phyloP scores from a whole-genome alignment of 2,888 invertebrate species.

The Sepioteuthis lessoniana region DNA sequence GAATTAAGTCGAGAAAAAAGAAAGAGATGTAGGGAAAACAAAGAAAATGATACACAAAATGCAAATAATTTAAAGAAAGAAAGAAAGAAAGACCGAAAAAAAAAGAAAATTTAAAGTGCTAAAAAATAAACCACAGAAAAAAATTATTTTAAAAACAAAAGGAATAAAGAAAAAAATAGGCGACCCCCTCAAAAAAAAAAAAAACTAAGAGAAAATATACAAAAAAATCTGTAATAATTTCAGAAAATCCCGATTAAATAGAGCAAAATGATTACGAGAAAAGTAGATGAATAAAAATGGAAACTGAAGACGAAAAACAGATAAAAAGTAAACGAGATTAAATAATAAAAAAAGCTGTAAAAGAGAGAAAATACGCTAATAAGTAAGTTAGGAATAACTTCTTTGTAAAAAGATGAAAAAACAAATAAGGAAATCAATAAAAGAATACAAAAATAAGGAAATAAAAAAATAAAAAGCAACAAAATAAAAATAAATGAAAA shows the following conservation, averaged over 20 bases:
- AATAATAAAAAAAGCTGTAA: neutral
- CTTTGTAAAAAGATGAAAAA: too few relatives aligned
- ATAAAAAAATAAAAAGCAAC: neutral
- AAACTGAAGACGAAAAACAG: neutral
- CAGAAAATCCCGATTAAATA: too few relatives aligned
- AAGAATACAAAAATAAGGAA: neutral
- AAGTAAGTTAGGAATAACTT: neutral
- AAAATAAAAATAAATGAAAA: too few relatives aligned
- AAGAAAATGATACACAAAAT: too few relatives aligned
- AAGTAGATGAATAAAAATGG: too few relatives aligned
- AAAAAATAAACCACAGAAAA: neutral
- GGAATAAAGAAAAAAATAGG: neutral
- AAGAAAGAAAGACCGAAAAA: neutral
- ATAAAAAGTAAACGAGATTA: neutral
- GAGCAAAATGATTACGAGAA: too few relatives aligned
- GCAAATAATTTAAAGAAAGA: too few relatives aligned
- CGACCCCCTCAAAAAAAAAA: too few relatives aligned
- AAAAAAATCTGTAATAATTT: neutral
- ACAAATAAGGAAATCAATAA: too few relatives aligned
- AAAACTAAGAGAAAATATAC: neutral
- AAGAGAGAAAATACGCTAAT: neutral
- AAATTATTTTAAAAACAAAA: neutral
- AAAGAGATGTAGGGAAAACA: too few relatives aligned
- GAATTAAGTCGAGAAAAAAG: too few relatives aligned
- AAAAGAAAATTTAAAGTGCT: neutral